Evolutionary conservation across 2,888 invertebrate genomes (phyloP).

Genomic region (Eilema caniola): DNA sequence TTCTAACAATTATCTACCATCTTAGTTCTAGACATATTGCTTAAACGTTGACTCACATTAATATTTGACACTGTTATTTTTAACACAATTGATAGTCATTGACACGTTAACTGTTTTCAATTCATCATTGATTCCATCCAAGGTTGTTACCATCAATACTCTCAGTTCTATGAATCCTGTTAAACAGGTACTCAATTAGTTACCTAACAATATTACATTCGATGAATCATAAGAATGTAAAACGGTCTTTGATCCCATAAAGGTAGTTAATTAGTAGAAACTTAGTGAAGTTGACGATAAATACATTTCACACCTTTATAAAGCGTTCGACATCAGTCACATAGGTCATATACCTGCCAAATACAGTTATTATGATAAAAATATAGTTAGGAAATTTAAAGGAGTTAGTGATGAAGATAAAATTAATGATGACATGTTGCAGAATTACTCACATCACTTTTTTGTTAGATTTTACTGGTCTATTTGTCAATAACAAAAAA

Average conservation of each 20-base stretch:
- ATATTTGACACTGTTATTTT: slow-evolving; percentile 55
- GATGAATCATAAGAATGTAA: background rate
- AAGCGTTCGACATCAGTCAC: background rate
- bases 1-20: slow-evolving; percentile 21
- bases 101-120: slow-evolving; percentile 12
- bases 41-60: slow-evolving; percentile 70
- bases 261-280: background rate
- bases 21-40: slow-evolving; percentile 60
- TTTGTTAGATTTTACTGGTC: no score
- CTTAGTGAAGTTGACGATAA: background rate
- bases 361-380: background rate
- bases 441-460: no score
- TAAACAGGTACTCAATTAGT: background rate
- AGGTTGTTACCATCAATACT: background rate
- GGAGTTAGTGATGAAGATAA: no score
- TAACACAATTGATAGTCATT: slow-evolving; percentile 21
- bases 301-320: background rate
- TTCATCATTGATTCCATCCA: background rate
- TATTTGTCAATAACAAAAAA: no score
- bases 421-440: no score
- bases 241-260: background rate
- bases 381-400: background rate
- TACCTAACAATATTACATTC: slow-evolving; percentile 1
- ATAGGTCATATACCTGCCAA: background rate
- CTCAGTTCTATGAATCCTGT: background rate